Base-by-base conservation (phyloP, 2,888 invertebrate species). In the Drosophila mimica region DNA sequence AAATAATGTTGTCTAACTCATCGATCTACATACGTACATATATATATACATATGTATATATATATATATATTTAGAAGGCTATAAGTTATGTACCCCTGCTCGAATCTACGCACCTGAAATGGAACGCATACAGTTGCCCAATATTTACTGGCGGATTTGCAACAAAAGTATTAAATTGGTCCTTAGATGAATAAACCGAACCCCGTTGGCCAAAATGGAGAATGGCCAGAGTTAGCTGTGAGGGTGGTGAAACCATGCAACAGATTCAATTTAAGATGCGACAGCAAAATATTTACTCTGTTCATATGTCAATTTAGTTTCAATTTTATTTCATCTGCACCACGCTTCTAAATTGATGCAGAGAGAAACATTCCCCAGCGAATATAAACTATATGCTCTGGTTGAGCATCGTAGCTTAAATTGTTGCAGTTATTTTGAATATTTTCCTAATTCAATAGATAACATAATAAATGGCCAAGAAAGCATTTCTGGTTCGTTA, bases 61-160 rank as follows among this genome's bases (percentile, higher is more conserved):
- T 13, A 15, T 36, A 36, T 17, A 36, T 17, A 3, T 38, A 30
- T 30, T 30, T 33, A 11, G 9, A 38, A 40, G 9, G 9, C n/a
- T n/a, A 46, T 20, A 13, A 2, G 7, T 1, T 49, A 25, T 49
- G 4, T 25, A 33, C 15, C 46, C 61, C 61, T n/a, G 1, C 28
- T 5, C 6, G 4, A 13, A 8, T 25, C 65, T 43, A 66, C 75
- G 66, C 67, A 66, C 38, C 71, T 75, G 75, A 15, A 5, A 9
- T 43, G 11, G 7, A 61, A 40, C 40, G n/a, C 56, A 63, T 58
- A 57, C 73, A 75, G 53, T 88, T 89, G 72, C 77, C 78, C 83
- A 88, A 82, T 84, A 86, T 87, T 80, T 75, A 82, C 62, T 77
- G 75, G 59, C 62, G 70, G 79, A 84, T 76, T 76, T 79, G 59